These are phyloP conservation scores for Prunella fulvescens DNA, from an alignment of 2,113 vertebrate species.

Conservation along the genomic window DNA sequence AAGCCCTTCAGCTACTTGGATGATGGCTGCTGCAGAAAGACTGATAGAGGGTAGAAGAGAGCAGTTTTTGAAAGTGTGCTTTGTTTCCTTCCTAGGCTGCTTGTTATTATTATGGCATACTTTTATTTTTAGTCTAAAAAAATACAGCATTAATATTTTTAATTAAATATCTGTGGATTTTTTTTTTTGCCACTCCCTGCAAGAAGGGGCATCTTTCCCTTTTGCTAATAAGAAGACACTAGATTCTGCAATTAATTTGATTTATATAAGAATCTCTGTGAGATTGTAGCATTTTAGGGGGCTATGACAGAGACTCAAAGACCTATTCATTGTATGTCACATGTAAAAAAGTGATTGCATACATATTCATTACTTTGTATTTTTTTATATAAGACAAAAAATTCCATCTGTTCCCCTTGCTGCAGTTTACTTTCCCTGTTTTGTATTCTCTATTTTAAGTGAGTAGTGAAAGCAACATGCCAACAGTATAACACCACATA, in stretches of 20 bases:
- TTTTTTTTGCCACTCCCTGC: background rate
- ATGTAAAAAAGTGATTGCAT: background rate
- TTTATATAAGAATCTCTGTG: background rate
- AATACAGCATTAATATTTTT: background rate
- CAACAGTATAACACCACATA: conserved; percentile 31
- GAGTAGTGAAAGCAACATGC: background rate
- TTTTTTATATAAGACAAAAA: conserved; percentile 22
- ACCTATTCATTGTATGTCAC: background rate
- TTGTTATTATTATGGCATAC: background rate
- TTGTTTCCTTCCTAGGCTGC: background rate
- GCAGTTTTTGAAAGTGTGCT: background rate
- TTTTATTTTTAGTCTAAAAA: background rate
- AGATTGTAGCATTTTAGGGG: background rate
- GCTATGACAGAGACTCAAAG: background rate
- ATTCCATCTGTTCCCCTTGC: background rate
- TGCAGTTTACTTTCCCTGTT: background rate
- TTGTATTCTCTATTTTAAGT: conserved; percentile 2
- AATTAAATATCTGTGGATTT: background rate
- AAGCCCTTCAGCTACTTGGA: background rate
- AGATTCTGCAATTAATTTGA: background rate
- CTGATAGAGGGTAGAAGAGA: background rate
- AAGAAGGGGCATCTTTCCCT: background rate
- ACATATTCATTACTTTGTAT: background rate
- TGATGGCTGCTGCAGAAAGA: background rate
- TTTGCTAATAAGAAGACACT: background rate